A percentile compares a stretch with the other conserved stretches of the same genome.
Evolutionary conservation across 2,797 vertebrate genomes (phyloP).

Genomic region (Allenopithecus nigroviridis): DNA sequence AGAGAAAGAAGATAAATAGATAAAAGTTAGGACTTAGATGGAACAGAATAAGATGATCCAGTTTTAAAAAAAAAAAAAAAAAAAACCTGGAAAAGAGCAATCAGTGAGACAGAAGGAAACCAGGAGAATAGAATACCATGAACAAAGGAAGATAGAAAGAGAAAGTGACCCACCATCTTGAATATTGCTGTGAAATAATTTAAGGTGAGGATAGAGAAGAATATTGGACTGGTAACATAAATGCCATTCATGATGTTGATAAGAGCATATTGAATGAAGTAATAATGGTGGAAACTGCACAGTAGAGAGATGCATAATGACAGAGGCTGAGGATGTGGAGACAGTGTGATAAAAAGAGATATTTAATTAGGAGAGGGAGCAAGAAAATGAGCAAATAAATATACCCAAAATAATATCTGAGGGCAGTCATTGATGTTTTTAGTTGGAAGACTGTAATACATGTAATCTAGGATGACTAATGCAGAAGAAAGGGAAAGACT

Average conservation of each 20-base stretch:
- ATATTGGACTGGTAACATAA: not conserved
- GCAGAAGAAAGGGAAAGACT: not conserved
- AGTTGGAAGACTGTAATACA: not conserved
- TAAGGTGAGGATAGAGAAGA: not conserved
- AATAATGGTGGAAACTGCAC: not conserved
- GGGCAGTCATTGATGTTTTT: not conserved
- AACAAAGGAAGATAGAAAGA: not conserved
- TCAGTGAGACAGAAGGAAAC: not conserved
- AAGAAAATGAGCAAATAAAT: not conserved
- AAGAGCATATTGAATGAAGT: not conserved
- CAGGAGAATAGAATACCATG: not conserved
- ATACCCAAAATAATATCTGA: not conserved
- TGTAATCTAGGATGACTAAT: not conserved
- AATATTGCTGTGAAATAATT: not conserved
- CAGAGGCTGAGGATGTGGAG: not conserved
- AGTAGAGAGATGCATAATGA: not conserved
- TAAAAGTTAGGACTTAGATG: not conserved
- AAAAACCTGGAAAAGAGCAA: not conserved
- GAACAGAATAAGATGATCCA: not conserved
- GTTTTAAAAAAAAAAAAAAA: not conserved
- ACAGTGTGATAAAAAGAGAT: not conserved
- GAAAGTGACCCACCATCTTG: not conserved
- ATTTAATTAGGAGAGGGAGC: not conserved
- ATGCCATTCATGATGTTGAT: not conserved
- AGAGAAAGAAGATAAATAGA: not conserved